Conservation (phyloP, 1,140 invertebrate species). For the Varroa destructor region DNA sequence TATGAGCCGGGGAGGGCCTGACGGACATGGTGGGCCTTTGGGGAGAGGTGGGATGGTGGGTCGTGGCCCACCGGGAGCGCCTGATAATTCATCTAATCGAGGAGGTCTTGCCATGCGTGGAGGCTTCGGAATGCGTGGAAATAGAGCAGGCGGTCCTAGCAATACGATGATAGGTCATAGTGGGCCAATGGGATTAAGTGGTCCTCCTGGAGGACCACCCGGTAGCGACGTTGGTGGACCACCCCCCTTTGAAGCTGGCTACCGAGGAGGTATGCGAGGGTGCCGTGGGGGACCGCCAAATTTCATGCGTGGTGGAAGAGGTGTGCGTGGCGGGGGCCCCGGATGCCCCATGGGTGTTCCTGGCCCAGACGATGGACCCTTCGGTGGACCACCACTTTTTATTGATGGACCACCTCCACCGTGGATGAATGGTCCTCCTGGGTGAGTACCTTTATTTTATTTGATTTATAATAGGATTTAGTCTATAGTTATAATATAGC, state of each 20-base stretch:
- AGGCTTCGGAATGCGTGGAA: conserved; percentile 10
- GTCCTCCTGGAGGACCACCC: conserved; percentile 16
- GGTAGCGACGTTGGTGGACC: conserved; percentile 3
- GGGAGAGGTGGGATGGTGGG: neutral
- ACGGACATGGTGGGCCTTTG: no score
- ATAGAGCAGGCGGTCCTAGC: neutral
- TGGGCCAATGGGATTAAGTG: neutral
- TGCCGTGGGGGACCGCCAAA: conserved; percentile 16
- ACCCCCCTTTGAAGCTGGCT: conserved; percentile 5
- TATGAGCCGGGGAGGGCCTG: no score
- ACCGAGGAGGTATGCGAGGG: neutral
- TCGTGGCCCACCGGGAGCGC: conserved; percentile 6
- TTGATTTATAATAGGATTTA: neutral
- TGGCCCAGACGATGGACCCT: neutral
- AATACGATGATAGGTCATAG: neutral
- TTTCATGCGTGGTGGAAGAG: conserved; percentile 2
- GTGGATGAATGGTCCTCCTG: conserved; percentile 22
- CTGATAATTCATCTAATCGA: neutral
- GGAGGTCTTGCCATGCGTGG: conserved; percentile 14
- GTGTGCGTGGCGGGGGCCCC: neutral
- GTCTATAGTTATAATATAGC: neutral
- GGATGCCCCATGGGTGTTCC: conserved; percentile 20
- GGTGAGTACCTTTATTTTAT: neutral
- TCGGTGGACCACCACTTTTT: conserved; percentile 20
- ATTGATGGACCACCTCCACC: conserved; percentile 12